These are phyloP conservation scores for Gopherus evgoodei DNA, from an alignment of 2,113 vertebrate genomes.

Conservation along the genomic window DNA sequence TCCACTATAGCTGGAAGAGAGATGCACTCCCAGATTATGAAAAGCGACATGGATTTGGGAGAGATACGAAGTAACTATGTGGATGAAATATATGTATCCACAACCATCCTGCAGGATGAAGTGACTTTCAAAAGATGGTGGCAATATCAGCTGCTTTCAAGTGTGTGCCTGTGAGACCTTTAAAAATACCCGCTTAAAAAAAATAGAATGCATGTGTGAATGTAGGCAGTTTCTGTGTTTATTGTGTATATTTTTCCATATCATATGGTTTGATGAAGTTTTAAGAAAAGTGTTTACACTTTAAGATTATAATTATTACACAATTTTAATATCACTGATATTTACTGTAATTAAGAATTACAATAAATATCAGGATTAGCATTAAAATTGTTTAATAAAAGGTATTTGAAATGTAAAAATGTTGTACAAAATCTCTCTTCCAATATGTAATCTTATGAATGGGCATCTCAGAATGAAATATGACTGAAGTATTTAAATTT, in stretches of 20 bases:
- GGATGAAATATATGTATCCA: neutral
- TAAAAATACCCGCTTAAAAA: constrained; percentile 20
- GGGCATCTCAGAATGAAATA: neutral
- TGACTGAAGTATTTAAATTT: constrained; percentile 3
- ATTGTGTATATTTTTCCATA: constrained; percentile 34
- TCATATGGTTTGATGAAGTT: constrained; percentile 27
- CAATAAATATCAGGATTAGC: neutral
- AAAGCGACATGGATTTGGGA: neutral
- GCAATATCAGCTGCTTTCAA: constrained; percentile 63
- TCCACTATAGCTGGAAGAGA: neutral
- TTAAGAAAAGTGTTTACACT: constrained; percentile 10
- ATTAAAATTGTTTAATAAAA: constrained; percentile 5
- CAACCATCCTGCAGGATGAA: neutral
- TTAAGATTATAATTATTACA: constrained; percentile 30
- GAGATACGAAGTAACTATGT: neutral
- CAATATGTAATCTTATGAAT: constrained; percentile 1
- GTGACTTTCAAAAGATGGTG: constrained; percentile 48
- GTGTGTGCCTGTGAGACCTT: constrained; percentile 35
- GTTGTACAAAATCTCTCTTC: constrained; percentile 4
- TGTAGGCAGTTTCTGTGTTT: constrained; percentile 21
- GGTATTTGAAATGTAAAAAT: constrained; percentile 9
- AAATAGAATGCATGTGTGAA: constrained; percentile 35
- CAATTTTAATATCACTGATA: neutral
- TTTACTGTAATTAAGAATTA: neutral
- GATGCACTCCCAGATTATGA: neutral